These are phyloP conservation scores for Microctenopoma steveboyesi DNA, from an alignment of 2,797 vertebrate genomes.

Conservation along the genomic window DNA sequence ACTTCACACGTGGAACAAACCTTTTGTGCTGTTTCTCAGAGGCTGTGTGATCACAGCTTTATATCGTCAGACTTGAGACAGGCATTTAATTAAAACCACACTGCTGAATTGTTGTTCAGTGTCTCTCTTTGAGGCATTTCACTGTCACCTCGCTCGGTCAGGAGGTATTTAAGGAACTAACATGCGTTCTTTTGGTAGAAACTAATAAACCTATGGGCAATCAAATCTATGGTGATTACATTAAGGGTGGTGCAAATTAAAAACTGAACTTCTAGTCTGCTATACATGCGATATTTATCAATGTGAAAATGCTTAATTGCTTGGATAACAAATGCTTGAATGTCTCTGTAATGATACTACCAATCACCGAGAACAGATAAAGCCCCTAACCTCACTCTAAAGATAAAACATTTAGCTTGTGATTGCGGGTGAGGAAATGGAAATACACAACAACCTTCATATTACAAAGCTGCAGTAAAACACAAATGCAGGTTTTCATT, in stretches of 20 bases:
- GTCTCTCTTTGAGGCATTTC: constrained; percentile 42
- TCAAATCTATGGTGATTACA: constrained; percentile 15
- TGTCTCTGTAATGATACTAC: constrained; percentile 31
- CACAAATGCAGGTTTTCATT: constrained; percentile 4
- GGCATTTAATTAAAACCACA: constrained; percentile 72
- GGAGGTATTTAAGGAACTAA: constrained; percentile 37
- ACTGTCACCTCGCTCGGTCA: constrained; percentile 43
- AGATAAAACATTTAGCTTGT: constrained; percentile 7
- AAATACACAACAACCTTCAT: constrained; percentile 24
- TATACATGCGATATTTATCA: constrained; percentile 27
- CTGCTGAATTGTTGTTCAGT: constrained; percentile 52
- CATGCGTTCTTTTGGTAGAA: constrained; percentile 17
- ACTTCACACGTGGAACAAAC: constrained; percentile 66
- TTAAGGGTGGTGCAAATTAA: constrained; percentile 18
- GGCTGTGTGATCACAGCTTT: constrained; percentile 57
- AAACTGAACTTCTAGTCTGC: constrained; percentile 11
- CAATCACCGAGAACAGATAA: constrained; percentile 38
- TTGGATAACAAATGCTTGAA: constrained; percentile 39
- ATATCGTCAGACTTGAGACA: constrained; percentile 65
- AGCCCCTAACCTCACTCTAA: constrained; percentile 18
- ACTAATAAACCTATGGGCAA: constrained; percentile 16
- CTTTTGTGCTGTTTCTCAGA: constrained; percentile 65
- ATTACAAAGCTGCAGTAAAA: constrained; percentile 22
- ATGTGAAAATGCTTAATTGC: constrained; percentile 32
- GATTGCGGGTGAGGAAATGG: constrained; percentile 40